Evolutionary conservation across 2,113 vertebrate genomes (phyloP), one percentile per base, ranked within the genome.

Genomic region (Hippocampus comes): DNA sequence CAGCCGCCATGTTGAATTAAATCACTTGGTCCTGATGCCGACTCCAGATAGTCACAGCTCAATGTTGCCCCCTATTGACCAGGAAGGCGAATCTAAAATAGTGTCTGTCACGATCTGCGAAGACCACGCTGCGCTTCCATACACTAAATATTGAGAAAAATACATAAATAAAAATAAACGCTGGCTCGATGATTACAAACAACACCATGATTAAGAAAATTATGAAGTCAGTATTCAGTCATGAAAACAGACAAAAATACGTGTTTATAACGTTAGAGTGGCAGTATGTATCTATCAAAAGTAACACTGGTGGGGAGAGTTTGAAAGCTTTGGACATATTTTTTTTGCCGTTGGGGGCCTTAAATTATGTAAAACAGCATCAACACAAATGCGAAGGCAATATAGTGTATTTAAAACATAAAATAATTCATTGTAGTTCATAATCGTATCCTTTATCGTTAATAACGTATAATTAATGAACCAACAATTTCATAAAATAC

Each of bases 1-100:
- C 78, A 1, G 84, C 80, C n/a, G 92, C 91, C 93, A 93, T 93
- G 21, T 88, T 91, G 72, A 21, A 68, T 71, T 59, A 49, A 10
- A 21, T 18, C 1, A 30, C 23, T 57, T 75, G 9, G 10, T 14
- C 0, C 15, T 38, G 67, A 60, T 72, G 57, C 56, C 20, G 4
- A 63, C 9, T 18, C 1, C 46, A 8, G 1, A 57, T 1, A 1
- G 38, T 4, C 3, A n/a, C 21, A 42, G 14, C 2, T 21, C 0
- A 27, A 75, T 17, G 20, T 9, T 65, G 67, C 78, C 86, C 2
- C 66, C 84, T 82, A 25, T n/a, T 21, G 86, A 59, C 49, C 55
- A 17, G 83, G 80, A 80, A 74, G 51, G 9, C 1, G n/a, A 73
- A 48, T 27, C 21, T 7, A 53, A 18, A 38, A 38, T 38, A 38